Evolutionary conservation across 1,140 invertebrate genomes (phyloP).

Genomic region (Eriosoma lanigerum): DNA sequence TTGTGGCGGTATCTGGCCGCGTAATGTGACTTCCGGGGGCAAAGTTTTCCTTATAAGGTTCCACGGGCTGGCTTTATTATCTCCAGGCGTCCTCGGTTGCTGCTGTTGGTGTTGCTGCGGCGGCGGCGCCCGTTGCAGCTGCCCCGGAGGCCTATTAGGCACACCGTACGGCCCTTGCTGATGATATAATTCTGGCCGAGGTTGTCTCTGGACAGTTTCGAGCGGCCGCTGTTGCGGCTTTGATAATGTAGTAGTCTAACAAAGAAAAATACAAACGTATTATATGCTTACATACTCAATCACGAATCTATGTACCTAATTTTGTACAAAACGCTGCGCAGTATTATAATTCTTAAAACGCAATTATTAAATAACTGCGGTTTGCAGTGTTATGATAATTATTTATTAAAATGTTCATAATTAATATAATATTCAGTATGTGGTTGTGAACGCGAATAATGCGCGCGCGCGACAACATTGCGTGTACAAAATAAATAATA

Average conservation of each 20-base stretch:
- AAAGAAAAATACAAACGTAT: constrained; percentile 22
- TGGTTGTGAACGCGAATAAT: no score
- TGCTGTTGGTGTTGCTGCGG: not conserved
- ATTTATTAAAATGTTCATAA: no score
- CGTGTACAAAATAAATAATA: no score
- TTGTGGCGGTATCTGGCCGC: not conserved
- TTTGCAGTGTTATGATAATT: no score
- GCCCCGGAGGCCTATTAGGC: not conserved
- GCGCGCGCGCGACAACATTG: no score
- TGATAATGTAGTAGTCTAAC: constrained; percentile 2
- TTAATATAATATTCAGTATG: no score
- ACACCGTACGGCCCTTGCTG: not conserved
- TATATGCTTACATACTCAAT: not conserved
- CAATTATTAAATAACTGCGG: no score
- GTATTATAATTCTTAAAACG: no score
- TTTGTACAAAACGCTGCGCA: no score
- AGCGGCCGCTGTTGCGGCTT: constrained; percentile 18
- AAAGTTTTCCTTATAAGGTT: constrained; percentile 1
- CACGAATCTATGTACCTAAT: not conserved
- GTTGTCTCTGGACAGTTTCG: not conserved
- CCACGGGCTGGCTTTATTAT: not conserved
- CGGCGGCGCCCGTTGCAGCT: not conserved
- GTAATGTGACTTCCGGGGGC: not conserved
- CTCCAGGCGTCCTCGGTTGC: not conserved
- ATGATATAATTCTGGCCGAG: constrained; percentile 19